Evolutionary conservation across 2,888 invertebrate species (phyloP), one percentile per base, ranked within the genome.

Genomic region (Polydrusus pterygomalis): DNA sequence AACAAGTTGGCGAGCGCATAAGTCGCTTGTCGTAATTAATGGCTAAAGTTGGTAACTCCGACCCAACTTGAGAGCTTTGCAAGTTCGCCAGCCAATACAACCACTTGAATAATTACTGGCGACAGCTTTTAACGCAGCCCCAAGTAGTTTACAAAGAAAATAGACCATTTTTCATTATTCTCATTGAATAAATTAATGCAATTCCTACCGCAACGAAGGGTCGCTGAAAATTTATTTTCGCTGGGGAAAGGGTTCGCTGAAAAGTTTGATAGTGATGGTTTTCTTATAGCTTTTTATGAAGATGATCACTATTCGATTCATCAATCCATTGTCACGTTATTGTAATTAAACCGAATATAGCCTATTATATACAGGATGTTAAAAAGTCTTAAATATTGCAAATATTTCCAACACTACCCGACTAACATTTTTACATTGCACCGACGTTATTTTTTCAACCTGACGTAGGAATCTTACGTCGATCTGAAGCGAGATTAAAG

Each of bases 21-120:
- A 83, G 84, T 84, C 83, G 82, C 80, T 80, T 80, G 82, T 79
- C 83, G 84, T 86, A 86, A 86, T 86, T 86, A 86, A 86, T 86
- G 85, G 84, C 80, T 81, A 84, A 85, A 85, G 85, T 85, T 85
- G 83, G 84, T 82, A 83, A 83, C 82, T 83, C 84, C 84, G 81
- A 81, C 84, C 82, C 79, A 84, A 84, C 85, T 85, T 84, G 83
- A 85, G 84, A 83, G 85, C 84, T 84, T 84, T 83, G 83, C 84
- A 85, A 84, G 83, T 84, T 84, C 82, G 81, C 80, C 80, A 67
- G 79, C 80, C 82, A 84, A 83, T 83, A 83, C 84, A 84, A 83
- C 83, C 84, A 85, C 85, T 85, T 85, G 85, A 85, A 85, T 85
- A 85, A 85, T 85, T 85, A 85, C 85, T 82, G 83, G 82, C 83